Evolutionary conservation across 2,888 invertebrate species (phyloP).

Genomic region (Pseudeuparius sepicola): DNA sequence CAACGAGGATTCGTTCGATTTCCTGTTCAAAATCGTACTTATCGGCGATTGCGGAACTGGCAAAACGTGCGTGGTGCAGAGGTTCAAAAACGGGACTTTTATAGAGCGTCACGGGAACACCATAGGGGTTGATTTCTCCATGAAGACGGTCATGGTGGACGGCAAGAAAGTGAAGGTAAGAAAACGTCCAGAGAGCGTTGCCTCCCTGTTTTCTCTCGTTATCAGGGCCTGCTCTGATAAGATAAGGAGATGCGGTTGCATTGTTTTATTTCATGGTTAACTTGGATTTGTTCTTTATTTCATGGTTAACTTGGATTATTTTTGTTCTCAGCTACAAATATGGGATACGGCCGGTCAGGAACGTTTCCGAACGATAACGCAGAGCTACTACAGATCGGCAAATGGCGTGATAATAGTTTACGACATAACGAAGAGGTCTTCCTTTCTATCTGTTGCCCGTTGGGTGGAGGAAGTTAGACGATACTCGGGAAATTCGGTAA

Average conservation of each 20-base stretch:
- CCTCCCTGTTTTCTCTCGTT: too few species aligned
- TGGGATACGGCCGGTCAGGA: conserved; percentile 98
- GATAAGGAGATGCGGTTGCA: too few species aligned
- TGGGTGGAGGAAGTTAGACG: conserved; percentile 95
- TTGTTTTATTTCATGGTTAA: too few species aligned
- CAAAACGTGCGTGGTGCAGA: conserved; percentile 91
- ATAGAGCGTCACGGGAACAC: conserved; percentile 93
- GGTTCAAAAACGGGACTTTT: conserved; percentile 91
- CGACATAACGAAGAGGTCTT: conserved; percentile 87
- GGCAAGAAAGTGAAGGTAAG: conserved; percentile 89
- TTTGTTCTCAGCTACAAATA: conserved; percentile 67
- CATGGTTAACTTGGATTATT: conserved; percentile 1
- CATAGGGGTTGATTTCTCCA: conserved; percentile 96
- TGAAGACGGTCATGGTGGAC: conserved; percentile 92
- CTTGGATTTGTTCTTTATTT: conserved; percentile 3
- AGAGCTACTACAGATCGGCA: conserved; percentile 93
- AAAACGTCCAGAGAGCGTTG: too few species aligned
- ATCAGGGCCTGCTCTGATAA: too few species aligned
- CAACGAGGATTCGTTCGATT: conserved; percentile 78
- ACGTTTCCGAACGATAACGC: conserved; percentile 91
- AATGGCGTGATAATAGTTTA: conserved; percentile 97
- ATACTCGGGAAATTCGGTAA: conserved; percentile 87
- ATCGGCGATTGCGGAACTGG: conserved; percentile 88
- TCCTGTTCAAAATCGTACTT: conserved; percentile 88
- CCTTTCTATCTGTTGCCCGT: conserved; percentile 82